phyloP scores from a whole-genome alignment of 1,140 invertebrate species.

The Scaptomyza montana region DNA sequence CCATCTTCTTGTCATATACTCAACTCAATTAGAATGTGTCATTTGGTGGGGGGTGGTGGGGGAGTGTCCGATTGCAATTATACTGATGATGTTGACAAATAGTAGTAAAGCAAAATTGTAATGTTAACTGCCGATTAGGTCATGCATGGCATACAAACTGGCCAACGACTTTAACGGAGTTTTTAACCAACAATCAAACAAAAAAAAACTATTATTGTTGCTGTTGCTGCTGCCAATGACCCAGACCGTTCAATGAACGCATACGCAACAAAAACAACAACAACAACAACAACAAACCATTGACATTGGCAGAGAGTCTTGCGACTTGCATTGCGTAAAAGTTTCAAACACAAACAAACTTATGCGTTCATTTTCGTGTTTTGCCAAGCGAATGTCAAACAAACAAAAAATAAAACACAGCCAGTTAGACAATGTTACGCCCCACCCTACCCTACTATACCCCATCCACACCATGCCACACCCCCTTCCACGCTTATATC shows the following conservation, averaged over 20 bases:
- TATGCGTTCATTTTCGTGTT: conserved; percentile 30
- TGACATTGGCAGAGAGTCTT: conserved; percentile 38
- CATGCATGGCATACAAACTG: conserved; percentile 44
- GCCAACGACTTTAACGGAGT: conserved; percentile 40
- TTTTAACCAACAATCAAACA: conserved; percentile 20
- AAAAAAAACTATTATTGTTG: conserved; percentile 9
- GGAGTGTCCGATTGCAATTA: conserved; percentile 31
- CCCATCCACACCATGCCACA: not conserved
- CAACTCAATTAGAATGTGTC: too few species aligned
- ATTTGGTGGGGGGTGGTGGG: too few species aligned
- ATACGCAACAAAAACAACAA: conserved; percentile 23
- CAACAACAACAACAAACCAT: conserved; percentile 32
- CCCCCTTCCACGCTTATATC: too few species aligned
- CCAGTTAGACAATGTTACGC: too few species aligned
- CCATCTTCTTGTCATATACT: too few species aligned
- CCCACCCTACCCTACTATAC: not conserved
- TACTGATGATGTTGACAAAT: conserved; percentile 34
- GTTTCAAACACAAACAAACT: not conserved
- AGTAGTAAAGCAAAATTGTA: conserved; percentile 33
- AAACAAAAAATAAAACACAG: too few species aligned
- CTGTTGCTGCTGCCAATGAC: conserved; percentile 30
- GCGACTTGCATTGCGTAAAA: conserved; percentile 38
- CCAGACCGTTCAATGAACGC: conserved; percentile 32
- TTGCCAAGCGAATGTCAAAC: too few species aligned
- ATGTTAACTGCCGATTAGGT: conserved; percentile 51